Percentiles rank a stretch among this genome's conserved stretches.
phyloP scores from a whole-genome alignment of 2,888 invertebrate species.

The Protonemura montana region DNA sequence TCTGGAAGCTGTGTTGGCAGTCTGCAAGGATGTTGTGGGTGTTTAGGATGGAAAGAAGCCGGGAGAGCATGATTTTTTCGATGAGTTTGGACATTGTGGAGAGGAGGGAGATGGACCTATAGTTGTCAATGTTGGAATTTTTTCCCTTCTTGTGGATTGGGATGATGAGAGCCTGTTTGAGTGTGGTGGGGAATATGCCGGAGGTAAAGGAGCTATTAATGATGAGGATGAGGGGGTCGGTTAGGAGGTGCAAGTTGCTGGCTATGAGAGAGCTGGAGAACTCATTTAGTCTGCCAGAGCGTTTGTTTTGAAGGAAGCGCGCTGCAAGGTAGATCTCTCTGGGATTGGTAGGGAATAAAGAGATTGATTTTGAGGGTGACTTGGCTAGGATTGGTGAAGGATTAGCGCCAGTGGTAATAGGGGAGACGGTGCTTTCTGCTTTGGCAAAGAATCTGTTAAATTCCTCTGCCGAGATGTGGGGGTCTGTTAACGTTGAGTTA shows the following conservation, averaged over 20 bases:
- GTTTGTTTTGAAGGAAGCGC: not conserved
- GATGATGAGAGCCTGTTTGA: no score
- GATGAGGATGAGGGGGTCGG: conserved; percentile 21
- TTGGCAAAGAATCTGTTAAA: conserved; percentile 16
- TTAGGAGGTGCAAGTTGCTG: not conserved
- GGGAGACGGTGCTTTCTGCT: not conserved
- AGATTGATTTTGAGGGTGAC: no score
- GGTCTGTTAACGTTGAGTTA: not conserved
- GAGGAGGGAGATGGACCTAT: no score
- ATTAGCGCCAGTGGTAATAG: not conserved
- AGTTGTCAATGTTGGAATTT: no score
- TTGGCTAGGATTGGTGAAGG: no score
- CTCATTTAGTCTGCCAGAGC: no score
- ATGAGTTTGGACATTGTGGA: no score
- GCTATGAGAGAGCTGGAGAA: conserved; percentile 24
- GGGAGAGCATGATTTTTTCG: no score
- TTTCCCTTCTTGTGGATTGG: no score
- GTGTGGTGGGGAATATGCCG: conserved; percentile 33
- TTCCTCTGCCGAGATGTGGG: not conserved
- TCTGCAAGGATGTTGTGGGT: not conserved
- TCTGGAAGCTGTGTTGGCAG: conserved; percentile 43
- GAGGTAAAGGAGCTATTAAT: conserved; percentile 29
- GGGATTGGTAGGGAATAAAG: no score
- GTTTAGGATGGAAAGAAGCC: no score
- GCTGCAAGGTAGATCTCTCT: not conserved